Evolutionary conservation across 2,797 vertebrate species (phyloP), one percentile per base, ranked within the genome.

Genomic region (Propithecus deckenii): DNA sequence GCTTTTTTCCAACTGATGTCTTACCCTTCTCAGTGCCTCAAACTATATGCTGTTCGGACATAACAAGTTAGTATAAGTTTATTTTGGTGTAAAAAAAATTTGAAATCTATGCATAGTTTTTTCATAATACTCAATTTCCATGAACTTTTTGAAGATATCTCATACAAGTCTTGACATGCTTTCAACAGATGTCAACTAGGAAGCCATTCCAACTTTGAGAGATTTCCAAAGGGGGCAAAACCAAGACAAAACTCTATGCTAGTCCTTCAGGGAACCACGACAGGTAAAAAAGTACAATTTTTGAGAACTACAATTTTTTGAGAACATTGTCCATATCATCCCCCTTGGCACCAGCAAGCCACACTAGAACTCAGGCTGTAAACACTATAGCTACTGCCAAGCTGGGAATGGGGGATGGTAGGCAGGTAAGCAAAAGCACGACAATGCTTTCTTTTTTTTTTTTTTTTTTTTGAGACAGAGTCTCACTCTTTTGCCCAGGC

Each of bases 201-300:
- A 84, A 92, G 89, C 32, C 46, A 25, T 28, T 88, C 35, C 38
- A 78, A 61, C 61, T 88, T 52, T 55, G 78, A 91, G 35, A 88
- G 52, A 84, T 63, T 72, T 78, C 50, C 71, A 91, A 90, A 78
- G 79, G 46, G 65, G 61, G 43, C 61, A 91, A 87, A 91, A 88
- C 55, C 88, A 94, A 91, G 22, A 88, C 32, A 81, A 48, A n/a
- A 13, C 65, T 86, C 75, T 91, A 57, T 71, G 41, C 18, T 14
- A 55, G 38, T 76, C 35, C 28, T 78, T 84, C 52, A 48, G 46
- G 74, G 32, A 88, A 55, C 22, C 14, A 78, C 30, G 28, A 46
- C 5, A 91, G 35, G 61, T 88, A 35, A 88, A 84, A 83, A 91
- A 74, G 61, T 25, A 28, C 28, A 96, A 50, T 38, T 38, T 52